Conservation (phyloP, 1,140 invertebrate species). For the Drosophila parabipectinata region DNA sequence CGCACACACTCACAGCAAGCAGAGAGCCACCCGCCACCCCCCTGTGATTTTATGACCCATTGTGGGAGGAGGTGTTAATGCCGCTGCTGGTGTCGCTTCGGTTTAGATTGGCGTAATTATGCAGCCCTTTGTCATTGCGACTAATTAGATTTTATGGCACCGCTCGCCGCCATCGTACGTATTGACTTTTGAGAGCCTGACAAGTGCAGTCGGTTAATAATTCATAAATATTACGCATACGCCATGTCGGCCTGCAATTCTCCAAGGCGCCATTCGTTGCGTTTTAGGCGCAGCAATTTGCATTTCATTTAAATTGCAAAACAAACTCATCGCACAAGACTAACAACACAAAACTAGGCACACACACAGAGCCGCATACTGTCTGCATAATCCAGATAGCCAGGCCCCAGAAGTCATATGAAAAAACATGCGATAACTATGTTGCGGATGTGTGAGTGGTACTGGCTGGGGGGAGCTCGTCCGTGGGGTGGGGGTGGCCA, state of each 20-base stretch:
- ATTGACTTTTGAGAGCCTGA: background rate
- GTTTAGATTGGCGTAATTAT: conserved; percentile 74
- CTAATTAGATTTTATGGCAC: conserved; percentile 77
- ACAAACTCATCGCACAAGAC: conserved; percentile 53
- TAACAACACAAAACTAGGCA: conserved; percentile 49
- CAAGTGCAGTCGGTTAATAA: conserved; percentile 46
- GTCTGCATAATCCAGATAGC: conserved; percentile 50
- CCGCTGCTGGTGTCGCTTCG: conserved; percentile 31
- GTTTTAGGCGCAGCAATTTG: conserved; percentile 59
- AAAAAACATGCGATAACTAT: conserved; percentile 77
- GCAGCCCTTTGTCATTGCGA: conserved; percentile 71
- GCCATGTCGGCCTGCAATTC: conserved; percentile 35
- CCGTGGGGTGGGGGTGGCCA: conserved; percentile 18
- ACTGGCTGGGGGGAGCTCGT: background rate
- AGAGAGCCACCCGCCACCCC: background rate
- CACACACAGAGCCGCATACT: conserved; percentile 38
- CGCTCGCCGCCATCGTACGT: background rate
- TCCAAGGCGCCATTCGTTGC: conserved; percentile 59
- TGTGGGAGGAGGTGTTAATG: conserved; percentile 65
- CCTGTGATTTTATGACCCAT: conserved; percentile 51
- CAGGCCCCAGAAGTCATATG: conserved; percentile 73
- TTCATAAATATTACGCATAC: conserved; percentile 77
- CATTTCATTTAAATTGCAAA: conserved; percentile 79
- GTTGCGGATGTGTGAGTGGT: conserved; percentile 4
- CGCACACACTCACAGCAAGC: conserved; percentile 20